These are phyloP conservation scores for Macrobrachium rosenbergii DNA, from an alignment of 1,140 invertebrate species.

Conservation along the genomic window DNA sequence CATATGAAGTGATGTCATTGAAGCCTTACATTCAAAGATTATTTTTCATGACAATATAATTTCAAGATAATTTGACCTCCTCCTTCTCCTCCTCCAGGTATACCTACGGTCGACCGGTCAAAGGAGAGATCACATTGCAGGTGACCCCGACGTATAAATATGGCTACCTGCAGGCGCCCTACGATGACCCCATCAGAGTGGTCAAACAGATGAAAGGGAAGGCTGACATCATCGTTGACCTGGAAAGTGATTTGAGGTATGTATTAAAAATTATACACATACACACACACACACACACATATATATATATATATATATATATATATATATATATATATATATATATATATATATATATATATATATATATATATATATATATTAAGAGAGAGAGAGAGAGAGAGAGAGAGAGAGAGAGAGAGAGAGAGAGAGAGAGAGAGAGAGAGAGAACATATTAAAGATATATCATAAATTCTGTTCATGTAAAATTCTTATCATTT, in stretches of 20 bases:
- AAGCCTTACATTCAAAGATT: neutral
- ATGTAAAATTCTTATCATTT: no score
- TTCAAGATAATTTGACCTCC: neutral
- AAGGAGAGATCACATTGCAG: conserved; percentile 75
- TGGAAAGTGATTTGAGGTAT: conserved; percentile 78
- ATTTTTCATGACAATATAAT: neutral
- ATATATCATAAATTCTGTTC: no score
- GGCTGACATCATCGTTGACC: conserved; percentile 82
- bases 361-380: no score
- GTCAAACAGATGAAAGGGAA: conserved; percentile 85
- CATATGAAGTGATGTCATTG: no score
- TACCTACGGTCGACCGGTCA: conserved; percentile 83
- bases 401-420: no score
- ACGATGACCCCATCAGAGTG: conserved; percentile 81
- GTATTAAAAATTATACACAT: conserved; percentile 14
- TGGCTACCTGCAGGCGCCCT: conserved; percentile 83
- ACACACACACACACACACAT: neutral
- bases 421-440: no score
- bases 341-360: no score
- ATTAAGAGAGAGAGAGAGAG: no score
- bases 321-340: neutral
- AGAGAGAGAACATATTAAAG: no score
- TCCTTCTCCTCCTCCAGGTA: conserved; percentile 39
- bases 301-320: neutral
- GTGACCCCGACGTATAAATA: conserved; percentile 77